A percentile compares a stretch with the other conserved stretches of the same genome.
Evolutionary conservation across 2,888 invertebrate genomes (phyloP).

Genomic region (Belgica antarctica): DNA sequence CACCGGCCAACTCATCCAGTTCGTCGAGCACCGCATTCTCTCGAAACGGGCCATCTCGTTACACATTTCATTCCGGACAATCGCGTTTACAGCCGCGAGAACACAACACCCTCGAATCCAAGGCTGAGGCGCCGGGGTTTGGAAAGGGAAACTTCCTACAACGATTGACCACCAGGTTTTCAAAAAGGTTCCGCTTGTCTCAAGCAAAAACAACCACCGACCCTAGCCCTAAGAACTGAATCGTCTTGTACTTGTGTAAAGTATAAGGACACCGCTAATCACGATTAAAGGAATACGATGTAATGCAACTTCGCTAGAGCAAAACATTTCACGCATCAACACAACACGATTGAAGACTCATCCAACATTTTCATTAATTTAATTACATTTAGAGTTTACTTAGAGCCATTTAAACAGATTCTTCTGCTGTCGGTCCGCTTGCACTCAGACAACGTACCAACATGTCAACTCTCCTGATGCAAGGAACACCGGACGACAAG

Average conservation of each 20-base stretch:
- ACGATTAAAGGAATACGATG: neutral
- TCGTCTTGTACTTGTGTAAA: neutral
- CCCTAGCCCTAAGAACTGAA: conserved; percentile 13
- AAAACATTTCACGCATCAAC: conserved; percentile 3
- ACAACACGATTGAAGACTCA: conserved; percentile 8
- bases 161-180: conserved; percentile 31
- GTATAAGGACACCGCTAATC: neutral
- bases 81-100: conserved; percentile 31
- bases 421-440: neutral
- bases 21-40: conserved; percentile 34
- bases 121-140: conserved; percentile 21
- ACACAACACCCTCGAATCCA: conserved; percentile 36
- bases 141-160: conserved; percentile 36
- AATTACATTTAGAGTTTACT: conserved; percentile 17
- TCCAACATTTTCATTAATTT: conserved; percentile 35
- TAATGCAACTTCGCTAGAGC: too few species aligned
- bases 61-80: conserved; percentile 41
- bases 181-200: conserved; percentile 36
- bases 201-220: conserved; percentile 22
- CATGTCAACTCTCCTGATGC: neutral
- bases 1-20: conserved; percentile 22
- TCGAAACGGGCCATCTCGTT: conserved; percentile 37
- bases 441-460: neutral
- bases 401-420: conserved; percentile 6
- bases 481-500: too few species aligned